Percentiles rank a stretch among this genome's conserved stretches.
Conservation (phyloP, 2,113 vertebrate genomes). For the Poecile atricapillus region DNA sequence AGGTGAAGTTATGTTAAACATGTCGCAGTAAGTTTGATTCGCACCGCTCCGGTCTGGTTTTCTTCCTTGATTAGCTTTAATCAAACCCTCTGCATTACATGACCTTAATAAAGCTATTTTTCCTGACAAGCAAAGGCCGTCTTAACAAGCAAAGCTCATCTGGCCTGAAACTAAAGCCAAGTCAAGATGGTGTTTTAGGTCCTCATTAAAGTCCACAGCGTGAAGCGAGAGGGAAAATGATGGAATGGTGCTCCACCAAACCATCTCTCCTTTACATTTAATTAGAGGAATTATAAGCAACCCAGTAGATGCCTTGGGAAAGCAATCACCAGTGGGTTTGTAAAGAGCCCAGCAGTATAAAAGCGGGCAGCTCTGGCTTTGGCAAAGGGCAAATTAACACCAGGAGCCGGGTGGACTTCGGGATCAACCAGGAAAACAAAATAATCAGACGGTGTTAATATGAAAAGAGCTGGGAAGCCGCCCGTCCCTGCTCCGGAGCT, state of each 20-base stretch:
- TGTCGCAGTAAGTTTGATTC: slow-evolving; percentile 49
- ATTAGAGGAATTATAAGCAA: slow-evolving; percentile 75
- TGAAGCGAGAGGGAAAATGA: slow-evolving; percentile 68
- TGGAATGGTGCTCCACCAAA: slow-evolving; percentile 68
- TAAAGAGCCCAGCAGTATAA: slow-evolving; percentile 17
- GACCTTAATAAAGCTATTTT: slow-evolving; percentile 78
- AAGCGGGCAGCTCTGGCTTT: not conserved
- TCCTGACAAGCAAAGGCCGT: slow-evolving; percentile 70
- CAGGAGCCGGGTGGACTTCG: slow-evolving; percentile 8
- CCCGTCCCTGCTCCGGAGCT: not conserved
- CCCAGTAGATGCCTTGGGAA: slow-evolving; percentile 66
- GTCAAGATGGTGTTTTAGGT: slow-evolving; percentile 74
- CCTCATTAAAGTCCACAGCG: slow-evolving; percentile 76
- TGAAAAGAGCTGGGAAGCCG: not conserved
- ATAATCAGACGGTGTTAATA: not conserved
- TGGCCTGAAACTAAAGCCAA: slow-evolving; percentile 73
- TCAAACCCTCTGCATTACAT: slow-evolving; percentile 62
- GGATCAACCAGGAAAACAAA: not conserved
- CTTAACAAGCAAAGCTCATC: slow-evolving; percentile 76
- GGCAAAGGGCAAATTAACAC: slow-evolving; percentile 32
- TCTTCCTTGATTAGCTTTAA: slow-evolving; percentile 76
- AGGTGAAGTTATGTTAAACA: slow-evolving; percentile 63
- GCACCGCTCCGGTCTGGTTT: slow-evolving; percentile 39
- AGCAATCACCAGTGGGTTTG: slow-evolving; percentile 47
- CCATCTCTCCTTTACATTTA: slow-evolving; percentile 73